Base-by-base conservation (phyloP, 2,797 vertebrate species). In the Clamator glandarius region DNA sequence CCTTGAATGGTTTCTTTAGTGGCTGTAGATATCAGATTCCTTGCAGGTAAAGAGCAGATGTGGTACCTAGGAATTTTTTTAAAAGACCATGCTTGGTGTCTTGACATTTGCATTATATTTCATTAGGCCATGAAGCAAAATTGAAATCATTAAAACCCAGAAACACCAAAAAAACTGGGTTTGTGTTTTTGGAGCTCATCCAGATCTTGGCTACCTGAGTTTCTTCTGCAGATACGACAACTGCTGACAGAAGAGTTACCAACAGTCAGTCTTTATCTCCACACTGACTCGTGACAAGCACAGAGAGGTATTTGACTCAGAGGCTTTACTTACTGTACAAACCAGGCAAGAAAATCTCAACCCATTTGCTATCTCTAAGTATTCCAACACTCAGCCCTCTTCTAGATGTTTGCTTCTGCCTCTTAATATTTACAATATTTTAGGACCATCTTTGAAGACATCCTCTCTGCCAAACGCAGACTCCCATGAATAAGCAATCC, bases 1-100 rank as follows among this genome's bases (percentile, higher is more conserved):
- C 67, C 58, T 80, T 77, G 35, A 75, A 41, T 68, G 58, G 35
- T 8, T 59, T 62, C 70, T 80, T 77, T 8, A 28, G 36, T 0
- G 1, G 62, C 17, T 80, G 50, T 55, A 80, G 58, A 74, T 87
- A 29, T 48, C 33, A 28, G 33, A 36, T 52, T 82, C 57, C 57
- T 54, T 1, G 0, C 28, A 77, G 70, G 61, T 18, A 31, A 67
- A 64, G 41, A 11, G 2, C 26, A 51, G n/a, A 25, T 6, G 3
- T 8, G 2, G 7, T 16, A 75, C 51, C 36, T 42, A 48, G 11
- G 28, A 91, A 89, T 51, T 52, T 41, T 82, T 87, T 70, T 41
- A 28, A 61, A 82, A 55, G 69, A 73, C 36, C 4, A 12, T 6
- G 24, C 42, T 28, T 57, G 48, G 61, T 84, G 33, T 35, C 69